Base-by-base conservation (phyloP, 1,140 invertebrate species). In the Macrotrachela quadricornifera region DNA sequence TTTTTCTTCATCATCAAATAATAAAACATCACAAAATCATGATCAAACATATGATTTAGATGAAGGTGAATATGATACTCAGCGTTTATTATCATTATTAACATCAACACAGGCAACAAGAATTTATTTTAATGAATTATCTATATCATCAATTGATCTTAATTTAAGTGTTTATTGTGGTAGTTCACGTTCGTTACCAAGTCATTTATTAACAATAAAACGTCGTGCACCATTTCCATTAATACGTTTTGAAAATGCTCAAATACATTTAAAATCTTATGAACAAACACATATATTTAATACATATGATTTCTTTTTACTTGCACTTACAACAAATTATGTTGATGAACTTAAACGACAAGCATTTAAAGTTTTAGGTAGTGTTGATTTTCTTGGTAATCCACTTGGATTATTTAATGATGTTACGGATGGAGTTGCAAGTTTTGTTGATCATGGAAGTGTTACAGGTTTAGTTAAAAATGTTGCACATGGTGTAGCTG, bases 341-440 rank as follows among this genome's bases (percentile, higher is more conserved):
- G 58, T 62, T 42, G 65, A 85, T 78, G 85, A 92, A 71, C 65
- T 97, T 12, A 83, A 85, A 66, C 85, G 85, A 76, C 90, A 96
- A 73, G 88, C 88, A 2, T 82, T 83, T 13, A 81, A 83, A 54
- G 95, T 99, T 62, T 69, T 96, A 49, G 88, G 88, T 0, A 87
- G 90, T 0, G 83, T 92, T 30, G 91, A 97, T 69, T 95, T 96
- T 65, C 74, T 99, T 10, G 92, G 92, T 6, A 96, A 94, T 74
- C 91, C 92, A 12, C 65, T 92, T 38, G 92, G 91, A 12, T 81
- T 99, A 58, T 76, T 94, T 39, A 86, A 84, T 62, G 91, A 99
- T 70, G 79, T 97, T 15, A 82, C 84, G 36, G 88, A 95, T 71
- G 90, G 91, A 18, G 79, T 99, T 42, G 80, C 82, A 10, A 85